Percentiles rank a stretch among this genome's conserved stretches.
phyloP scores from a whole-genome alignment of 2,888 invertebrate genomes.

The Strigamia transsilvanica region DNA sequence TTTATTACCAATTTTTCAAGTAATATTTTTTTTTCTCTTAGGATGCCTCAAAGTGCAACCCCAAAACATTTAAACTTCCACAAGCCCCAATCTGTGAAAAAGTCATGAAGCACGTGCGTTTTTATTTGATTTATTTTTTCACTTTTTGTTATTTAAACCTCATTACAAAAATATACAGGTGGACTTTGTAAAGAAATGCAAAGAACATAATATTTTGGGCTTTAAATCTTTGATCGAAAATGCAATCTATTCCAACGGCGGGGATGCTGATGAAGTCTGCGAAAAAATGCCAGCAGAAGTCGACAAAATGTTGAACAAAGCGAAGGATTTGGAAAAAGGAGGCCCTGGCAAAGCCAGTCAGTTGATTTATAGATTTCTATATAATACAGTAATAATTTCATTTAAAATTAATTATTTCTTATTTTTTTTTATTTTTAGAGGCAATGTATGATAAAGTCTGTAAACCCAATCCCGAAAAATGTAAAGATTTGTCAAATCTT shows the following conservation, averaged over 20 bases:
- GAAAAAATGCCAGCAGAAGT: neutral
- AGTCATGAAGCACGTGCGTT: neutral
- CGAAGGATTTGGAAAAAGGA: neutral
- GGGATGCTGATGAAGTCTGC: constrained; percentile 20
- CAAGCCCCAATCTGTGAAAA: neutral
- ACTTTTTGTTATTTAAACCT: neutral
- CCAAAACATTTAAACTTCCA: neutral
- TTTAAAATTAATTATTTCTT: neutral
- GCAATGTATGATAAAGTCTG: neutral
- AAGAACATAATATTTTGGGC: neutral
- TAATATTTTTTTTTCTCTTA: neutral
- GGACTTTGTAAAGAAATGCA: neutral
- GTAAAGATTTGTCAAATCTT: neutral
- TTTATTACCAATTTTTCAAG: neutral
- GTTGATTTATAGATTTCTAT: neutral
- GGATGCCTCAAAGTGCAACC: neutral
- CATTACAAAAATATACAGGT: neutral
- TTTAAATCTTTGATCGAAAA: neutral
- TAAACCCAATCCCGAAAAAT: neutral
- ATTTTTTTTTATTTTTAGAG: neutral
- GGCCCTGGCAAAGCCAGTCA: neutral
- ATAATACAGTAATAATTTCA: neutral
- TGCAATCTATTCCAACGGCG: neutral
- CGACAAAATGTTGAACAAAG: neutral
- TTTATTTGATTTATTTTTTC: neutral